phyloP scores from a whole-genome alignment of 2,888 invertebrate species.

The Acleris laterana region DNA sequence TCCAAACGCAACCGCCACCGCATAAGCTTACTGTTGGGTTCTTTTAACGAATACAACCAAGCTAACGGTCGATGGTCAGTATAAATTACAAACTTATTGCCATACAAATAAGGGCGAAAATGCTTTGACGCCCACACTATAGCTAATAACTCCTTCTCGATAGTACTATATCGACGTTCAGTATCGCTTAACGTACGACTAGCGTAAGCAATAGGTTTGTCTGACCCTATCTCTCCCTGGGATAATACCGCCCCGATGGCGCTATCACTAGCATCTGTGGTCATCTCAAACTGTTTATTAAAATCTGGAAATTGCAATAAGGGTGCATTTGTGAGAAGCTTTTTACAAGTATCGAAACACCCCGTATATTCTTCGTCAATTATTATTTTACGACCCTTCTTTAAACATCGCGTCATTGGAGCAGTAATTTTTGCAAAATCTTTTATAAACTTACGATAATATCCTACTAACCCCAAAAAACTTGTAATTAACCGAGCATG shows the following conservation, averaged over 20 bases:
- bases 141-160: constrained; percentile 35
- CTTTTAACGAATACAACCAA: too few relatives aligned
- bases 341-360: constrained; percentile 39
- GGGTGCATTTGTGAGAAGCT: constrained; percentile 46
- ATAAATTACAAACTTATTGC: constrained; percentile 40
- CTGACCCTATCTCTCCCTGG: constrained; percentile 36
- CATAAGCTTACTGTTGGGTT: constrained; percentile 41
- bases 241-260: constrained; percentile 37
- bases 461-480: constrained; percentile 49
- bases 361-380: constrained; percentile 40
- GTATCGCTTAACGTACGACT: constrained; percentile 2
- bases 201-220: constrained; percentile 24
- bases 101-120: constrained; percentile 37
- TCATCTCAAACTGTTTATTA: constrained; percentile 23
- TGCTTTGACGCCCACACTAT: constrained; percentile 30
- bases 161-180: constrained; percentile 32
- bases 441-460: too few relatives aligned
- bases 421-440: not conserved
- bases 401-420: constrained; percentile 27
- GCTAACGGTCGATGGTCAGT: too few relatives aligned
- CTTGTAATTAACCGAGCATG: too few relatives aligned
- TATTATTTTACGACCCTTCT: constrained; percentile 37
- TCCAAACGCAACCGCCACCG: constrained; percentile 42
- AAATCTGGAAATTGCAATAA: constrained; percentile 56
- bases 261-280: constrained; percentile 5